A percentile compares a stretch with the other conserved stretches of the same genome.
phyloP scores from a whole-genome alignment of 2,113 vertebrate genomes.

The Leucoraja erinaceus region DNA sequence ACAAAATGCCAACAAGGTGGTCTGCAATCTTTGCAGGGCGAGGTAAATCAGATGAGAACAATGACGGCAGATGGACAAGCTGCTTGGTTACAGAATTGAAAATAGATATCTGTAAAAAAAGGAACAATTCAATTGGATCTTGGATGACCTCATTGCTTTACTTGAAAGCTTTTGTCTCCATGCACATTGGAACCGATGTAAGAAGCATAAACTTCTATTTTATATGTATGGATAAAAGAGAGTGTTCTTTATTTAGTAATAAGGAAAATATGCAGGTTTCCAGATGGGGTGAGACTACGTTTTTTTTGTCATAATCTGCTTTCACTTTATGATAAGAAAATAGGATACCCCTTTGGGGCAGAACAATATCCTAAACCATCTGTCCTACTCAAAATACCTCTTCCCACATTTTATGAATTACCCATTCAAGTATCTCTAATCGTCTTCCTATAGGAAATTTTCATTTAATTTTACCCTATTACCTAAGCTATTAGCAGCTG shows the following conservation, averaged over 20 bases:
- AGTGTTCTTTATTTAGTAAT: background rate
- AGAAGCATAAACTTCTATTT: background rate
- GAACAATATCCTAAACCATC: background rate
- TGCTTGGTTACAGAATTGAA: background rate
- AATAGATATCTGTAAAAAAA: background rate
- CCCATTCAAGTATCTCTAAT: background rate
- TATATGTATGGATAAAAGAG: background rate
- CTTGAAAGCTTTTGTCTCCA: background rate
- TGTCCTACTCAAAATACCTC: background rate
- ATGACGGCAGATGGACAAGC: background rate
- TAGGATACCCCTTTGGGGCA: background rate
- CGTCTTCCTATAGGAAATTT: background rate
- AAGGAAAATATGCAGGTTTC: background rate
- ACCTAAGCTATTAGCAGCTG: background rate
- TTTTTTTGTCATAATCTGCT: background rate
- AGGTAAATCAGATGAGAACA: background rate
- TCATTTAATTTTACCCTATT: background rate
- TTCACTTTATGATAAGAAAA: background rate
- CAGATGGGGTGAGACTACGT: background rate
- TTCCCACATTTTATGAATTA: conserved; percentile 4
- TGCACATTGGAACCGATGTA: background rate
- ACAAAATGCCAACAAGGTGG: background rate
- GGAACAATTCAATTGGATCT: background rate
- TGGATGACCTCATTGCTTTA: background rate
- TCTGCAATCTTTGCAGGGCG: background rate